Base-by-base conservation (phyloP, 1,140 invertebrate genomes). In the Lasioglossum albipes region DNA sequence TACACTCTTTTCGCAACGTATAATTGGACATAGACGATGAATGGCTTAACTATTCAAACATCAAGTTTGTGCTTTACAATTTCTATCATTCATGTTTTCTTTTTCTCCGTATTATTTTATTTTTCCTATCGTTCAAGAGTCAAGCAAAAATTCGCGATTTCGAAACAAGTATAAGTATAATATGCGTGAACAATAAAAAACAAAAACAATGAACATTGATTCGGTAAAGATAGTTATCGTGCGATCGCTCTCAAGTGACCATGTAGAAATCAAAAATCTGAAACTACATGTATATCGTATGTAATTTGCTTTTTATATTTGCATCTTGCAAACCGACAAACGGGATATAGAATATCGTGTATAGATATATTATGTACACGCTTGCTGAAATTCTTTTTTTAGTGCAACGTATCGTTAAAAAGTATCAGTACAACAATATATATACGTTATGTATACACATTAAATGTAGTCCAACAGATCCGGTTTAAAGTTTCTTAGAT, bases 251-350 rank as follows among this genome's bases (percentile, higher is more conserved):
- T n/a, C 52, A 64, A 64, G 71, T 52, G 49, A 72, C 0, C 5
- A 22, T 41, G 22, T 54, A 42, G 31, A 45, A 65, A n/a, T 54
- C 0, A 16, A 22, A 72, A 66, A 64, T 36, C 18, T 13, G 9
- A 54, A n/a, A 4, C 52, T 65, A 5, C 5, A 36, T 36, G 36
- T 36, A 49, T 13, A 27, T 27, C 1, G 27, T 27, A 36, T 59
- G 67, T 75, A 79, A 73, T 54, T 66, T 69, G 54, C 61, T 78
- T 36, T 75, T 84, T 76, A 79, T 81, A 65, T 87, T 70, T 80
- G 61, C 83, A 73, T 86, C 67, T 81, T 84, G 64, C 70, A 86
- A 81, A 86, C 42, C 86, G 62, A 80, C 59, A 71, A 27, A 71
- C 61, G 18, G n/a, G n/a, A n/a, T 45, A 72, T 65, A 54, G n/a